A percentile compares a stretch with the other conserved stretches of the same genome.
These are phyloP conservation scores for Coenonympha arcania DNA, from an alignment of 2,888 invertebrate genomes.

Conservation along the genomic window DNA sequence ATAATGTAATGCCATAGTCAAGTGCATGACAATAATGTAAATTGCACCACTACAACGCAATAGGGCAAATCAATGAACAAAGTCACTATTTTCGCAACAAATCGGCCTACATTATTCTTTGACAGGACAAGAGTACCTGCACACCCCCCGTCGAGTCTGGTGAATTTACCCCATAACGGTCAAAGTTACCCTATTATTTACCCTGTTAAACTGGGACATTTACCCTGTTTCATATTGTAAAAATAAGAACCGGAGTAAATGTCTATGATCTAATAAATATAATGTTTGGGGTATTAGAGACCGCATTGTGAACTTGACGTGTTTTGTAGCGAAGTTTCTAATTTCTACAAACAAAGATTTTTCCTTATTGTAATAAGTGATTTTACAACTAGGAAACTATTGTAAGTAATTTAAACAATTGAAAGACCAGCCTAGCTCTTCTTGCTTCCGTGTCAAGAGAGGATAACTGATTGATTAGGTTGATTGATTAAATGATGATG, in stretches of 20 bases:
- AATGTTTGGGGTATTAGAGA: constrained; percentile 1
- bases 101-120: background rate
- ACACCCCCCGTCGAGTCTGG: background rate
- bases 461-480: too few relatives aligned
- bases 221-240: constrained; percentile 1
- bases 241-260: too few relatives aligned
- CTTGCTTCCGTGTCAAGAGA: too few relatives aligned
- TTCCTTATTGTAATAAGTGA: background rate
- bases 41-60: too few relatives aligned
- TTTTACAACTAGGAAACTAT: background rate
- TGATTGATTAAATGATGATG: too few relatives aligned
- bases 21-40: background rate
- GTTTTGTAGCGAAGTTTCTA: background rate
- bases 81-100: background rate
- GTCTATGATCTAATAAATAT: background rate
- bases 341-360: too few relatives aligned
- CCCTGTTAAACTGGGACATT: background rate
- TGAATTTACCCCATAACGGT: background rate
- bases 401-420: background rate
- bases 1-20: too few relatives aligned
- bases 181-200: background rate
- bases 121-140: background rate
- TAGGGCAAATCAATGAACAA: background rate
- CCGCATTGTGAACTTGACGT: background rate
- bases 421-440: too few relatives aligned